These are phyloP conservation scores for Pycnonotus jocosus DNA, from an alignment of 2,113 vertebrate species.

Conservation along the genomic window DNA sequence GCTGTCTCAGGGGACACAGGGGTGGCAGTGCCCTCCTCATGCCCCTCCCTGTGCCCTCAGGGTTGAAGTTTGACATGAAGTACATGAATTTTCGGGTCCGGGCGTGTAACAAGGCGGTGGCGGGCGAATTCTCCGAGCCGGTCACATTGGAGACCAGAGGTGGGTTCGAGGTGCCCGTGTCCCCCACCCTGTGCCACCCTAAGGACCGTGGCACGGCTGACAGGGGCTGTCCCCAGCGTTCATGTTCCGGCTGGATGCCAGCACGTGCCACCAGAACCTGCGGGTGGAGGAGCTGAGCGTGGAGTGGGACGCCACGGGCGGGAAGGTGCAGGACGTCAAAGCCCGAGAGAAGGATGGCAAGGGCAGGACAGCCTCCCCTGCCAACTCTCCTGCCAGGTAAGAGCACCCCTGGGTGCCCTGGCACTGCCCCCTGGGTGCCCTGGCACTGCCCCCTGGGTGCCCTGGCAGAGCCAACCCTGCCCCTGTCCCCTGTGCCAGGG, in stretches of 20 bases:
- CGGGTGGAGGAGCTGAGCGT: constrained; percentile 88
- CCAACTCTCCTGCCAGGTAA: constrained; percentile 93
- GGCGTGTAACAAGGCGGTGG: constrained; percentile 93
- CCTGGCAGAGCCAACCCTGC: not conserved
- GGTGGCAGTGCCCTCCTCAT: accelerated
- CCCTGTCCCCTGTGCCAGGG: constrained; percentile 55
- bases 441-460: no score
- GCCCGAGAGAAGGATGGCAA: constrained; percentile 82
- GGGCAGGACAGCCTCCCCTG: constrained; percentile 85
- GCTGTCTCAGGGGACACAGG: not conserved
- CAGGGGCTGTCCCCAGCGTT: constrained; percentile 69
- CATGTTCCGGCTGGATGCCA: constrained; percentile 86
- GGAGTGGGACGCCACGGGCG: constrained; percentile 93
- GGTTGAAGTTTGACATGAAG: constrained; percentile 89
- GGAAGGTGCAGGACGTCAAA: constrained; percentile 91
- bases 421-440: accelerated
- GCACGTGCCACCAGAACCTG: constrained; percentile 92
- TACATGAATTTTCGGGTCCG: constrained; percentile 92
- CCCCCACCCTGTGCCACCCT: not conserved
- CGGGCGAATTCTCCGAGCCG: constrained; percentile 90
- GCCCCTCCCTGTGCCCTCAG: not conserved
- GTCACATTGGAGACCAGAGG: constrained; percentile 90
- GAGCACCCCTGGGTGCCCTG: accelerated
- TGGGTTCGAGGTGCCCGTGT: not conserved
- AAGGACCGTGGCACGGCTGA: not conserved